phyloP scores from a whole-genome alignment of 2,797 vertebrate genomes.

The Microcaecilia unicolor region DNA sequence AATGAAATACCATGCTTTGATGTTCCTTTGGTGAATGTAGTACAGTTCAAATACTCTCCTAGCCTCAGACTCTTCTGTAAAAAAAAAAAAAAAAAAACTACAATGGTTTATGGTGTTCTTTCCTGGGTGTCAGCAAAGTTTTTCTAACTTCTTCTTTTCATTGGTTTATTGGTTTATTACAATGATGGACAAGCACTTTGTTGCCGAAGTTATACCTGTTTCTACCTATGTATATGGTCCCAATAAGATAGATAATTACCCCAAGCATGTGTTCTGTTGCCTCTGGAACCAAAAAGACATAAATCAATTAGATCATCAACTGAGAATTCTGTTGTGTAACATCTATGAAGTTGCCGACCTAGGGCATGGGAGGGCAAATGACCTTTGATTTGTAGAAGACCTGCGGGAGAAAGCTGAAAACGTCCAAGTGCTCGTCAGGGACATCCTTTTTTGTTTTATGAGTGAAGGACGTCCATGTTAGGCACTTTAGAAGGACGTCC shows the following conservation, averaged over 20 bases:
- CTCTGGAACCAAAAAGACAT: constrained; percentile 43
- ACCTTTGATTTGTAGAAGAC: constrained; percentile 40
- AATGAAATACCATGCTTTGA: constrained; percentile 13
- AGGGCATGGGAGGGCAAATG: constrained; percentile 44
- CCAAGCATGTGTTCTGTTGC: constrained; percentile 47
- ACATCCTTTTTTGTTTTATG: no score
- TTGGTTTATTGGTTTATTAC: constrained; percentile 50
- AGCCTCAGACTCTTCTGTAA: constrained; percentile 11
- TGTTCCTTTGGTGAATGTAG: constrained; percentile 15
- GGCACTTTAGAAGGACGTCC: no score
- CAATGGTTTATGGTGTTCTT: constrained; percentile 12
- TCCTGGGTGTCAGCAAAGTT: constrained; percentile 35
- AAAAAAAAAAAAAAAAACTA: no score
- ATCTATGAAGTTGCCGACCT: constrained; percentile 39
- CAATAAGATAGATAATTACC: constrained; percentile 59
- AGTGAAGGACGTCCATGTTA: no score
- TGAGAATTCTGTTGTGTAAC: constrained; percentile 30
- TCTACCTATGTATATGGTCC: constrained; percentile 36
- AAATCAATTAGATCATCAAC: constrained; percentile 62
- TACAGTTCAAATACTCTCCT: constrained; percentile 16
- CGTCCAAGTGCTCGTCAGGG: no score
- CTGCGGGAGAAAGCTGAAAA: no score
- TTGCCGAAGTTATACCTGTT: constrained; percentile 22
- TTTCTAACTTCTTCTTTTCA: constrained; percentile 33
- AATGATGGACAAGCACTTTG: constrained; percentile 19